These are phyloP conservation scores for Nycticorax nycticorax DNA, from an alignment of 2,113 vertebrate species.

Conservation along the genomic window DNA sequence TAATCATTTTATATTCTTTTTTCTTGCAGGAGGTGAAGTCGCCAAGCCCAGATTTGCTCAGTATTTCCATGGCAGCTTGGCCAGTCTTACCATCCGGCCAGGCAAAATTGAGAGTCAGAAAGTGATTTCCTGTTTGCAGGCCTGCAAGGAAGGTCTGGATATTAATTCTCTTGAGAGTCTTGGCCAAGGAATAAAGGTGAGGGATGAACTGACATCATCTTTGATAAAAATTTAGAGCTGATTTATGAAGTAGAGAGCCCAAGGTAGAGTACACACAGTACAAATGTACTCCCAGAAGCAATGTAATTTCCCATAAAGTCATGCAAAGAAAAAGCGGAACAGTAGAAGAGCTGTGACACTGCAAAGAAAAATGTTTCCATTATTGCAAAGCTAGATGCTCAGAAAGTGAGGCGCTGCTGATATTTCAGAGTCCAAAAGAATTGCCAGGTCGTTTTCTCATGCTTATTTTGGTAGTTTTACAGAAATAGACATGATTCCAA, in stretches of 20 bases:
- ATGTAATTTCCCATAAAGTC: slow-evolving; percentile 12
- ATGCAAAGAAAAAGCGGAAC: not conserved
- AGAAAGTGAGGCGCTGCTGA: not conserved
- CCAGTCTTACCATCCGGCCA: slow-evolving; percentile 91
- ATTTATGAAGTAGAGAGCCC: slow-evolving; percentile 32
- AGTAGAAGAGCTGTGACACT: not conserved
- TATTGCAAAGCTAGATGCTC: not conserved
- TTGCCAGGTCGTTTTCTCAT: not conserved
- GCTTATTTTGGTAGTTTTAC: not conserved
- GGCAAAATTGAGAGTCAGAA: slow-evolving; percentile 97
- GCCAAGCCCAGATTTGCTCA: slow-evolving; percentile 93
- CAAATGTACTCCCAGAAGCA: not conserved
- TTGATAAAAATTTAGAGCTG: slow-evolving; percentile 43
- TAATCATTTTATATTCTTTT: not conserved
- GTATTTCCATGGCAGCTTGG: slow-evolving; percentile 93
- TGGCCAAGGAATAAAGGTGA: slow-evolving; percentile 93
- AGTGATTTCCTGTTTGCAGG: slow-evolving; percentile 96
- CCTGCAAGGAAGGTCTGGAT: slow-evolving; percentile 97
- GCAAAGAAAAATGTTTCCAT: not conserved
- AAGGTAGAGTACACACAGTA: not conserved
- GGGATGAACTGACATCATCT: slow-evolving; percentile 25
- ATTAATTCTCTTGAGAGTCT: slow-evolving; percentile 94
- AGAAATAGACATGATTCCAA: not conserved
- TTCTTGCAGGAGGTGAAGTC: slow-evolving; percentile 89
- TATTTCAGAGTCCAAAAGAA: slow-evolving; percentile 11